phyloP scores from a whole-genome alignment of 2,113 vertebrate species.

The Grantiella picta region DNA sequence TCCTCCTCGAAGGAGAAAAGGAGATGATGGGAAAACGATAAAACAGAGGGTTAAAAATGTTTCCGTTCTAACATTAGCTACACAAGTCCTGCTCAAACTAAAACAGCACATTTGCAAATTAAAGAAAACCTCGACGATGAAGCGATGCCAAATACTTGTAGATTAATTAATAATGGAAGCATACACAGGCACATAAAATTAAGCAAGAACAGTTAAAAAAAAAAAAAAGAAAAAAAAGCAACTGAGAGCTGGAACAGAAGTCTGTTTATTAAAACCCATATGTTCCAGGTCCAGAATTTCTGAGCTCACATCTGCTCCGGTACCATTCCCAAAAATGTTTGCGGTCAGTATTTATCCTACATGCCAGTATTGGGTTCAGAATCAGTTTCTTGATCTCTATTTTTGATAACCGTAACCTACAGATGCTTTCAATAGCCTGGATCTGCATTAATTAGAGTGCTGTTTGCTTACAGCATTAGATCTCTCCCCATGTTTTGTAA shows the following conservation, averaged over 20 bases:
- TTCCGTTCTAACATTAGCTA: constrained; percentile 52
- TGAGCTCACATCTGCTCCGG: neutral
- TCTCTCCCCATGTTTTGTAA: constrained; percentile 49
- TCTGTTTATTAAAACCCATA: constrained; percentile 59
- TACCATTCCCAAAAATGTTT: constrained; percentile 7
- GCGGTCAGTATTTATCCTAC: constrained; percentile 11
- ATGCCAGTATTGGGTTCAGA: neutral
- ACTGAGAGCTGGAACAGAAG: constrained; percentile 35
- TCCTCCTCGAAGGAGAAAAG: constrained; percentile 22
- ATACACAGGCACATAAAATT: constrained; percentile 44
- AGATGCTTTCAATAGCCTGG: constrained; percentile 13
- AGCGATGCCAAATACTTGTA: constrained; percentile 55
- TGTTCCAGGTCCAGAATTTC: constrained; percentile 40
- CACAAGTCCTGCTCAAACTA: constrained; percentile 25
- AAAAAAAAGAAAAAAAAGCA: neutral
- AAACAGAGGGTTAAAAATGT: constrained; percentile 57
- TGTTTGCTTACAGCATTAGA: constrained; percentile 60
- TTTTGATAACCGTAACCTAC: neutral
- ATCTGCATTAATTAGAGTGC: constrained; percentile 44
- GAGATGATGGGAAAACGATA: constrained; percentile 1
- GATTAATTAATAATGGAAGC: constrained; percentile 70
- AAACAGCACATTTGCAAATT: constrained; percentile 65
- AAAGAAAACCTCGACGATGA: constrained; percentile 50
- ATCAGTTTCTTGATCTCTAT: neutral
- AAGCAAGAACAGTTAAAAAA: constrained; percentile 42